Base-by-base conservation (phyloP, 1,140 invertebrate genomes). In the Anadara kagoshimensis region DNA sequence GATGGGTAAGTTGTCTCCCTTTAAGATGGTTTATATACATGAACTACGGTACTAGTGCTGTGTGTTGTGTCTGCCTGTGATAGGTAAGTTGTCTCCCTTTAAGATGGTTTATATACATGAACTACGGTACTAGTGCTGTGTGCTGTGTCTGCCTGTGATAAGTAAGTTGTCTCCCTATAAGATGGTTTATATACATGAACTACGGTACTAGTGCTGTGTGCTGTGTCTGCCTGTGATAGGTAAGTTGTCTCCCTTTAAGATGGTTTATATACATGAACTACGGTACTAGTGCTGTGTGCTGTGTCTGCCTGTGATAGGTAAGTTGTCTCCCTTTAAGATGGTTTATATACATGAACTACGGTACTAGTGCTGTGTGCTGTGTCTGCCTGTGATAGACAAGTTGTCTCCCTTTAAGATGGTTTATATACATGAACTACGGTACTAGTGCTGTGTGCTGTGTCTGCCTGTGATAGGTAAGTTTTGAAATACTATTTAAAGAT, bases 241-340 rank as follows among this genome's bases (percentile, higher is more conserved):
- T 87, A 73, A 79, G 78, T 75, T 14, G 26, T 44, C 26, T 26
- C 29, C 29, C 29, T 36, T 36, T n/a, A n/a, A n/a, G n/a, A 71
- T 81, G 56, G 83, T 81, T 56, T 87, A 86, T 61, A 75, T 85
- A 41, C 69, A n/a, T n/a, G n/a, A n/a, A n/a, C n/a, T n/a, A n/a
- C n/a, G n/a, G n/a, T 87, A 41, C 65, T 87, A 24, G 82, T 80
- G 22, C 58, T 86, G 26, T 86, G 84, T 77, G 76, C 80, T 1
- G 71, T 85, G 11, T 87, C 86, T 36, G 73, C 75, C 12, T 83
- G 82, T 79, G 86, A 87, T 66, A 86, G 84, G 86, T 87, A 73
- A 79, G 78, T 75, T 14, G 26, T 44, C 26, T 26, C 29, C 29
- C 29, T 36, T 36, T n/a, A n/a, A n/a, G n/a, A 71, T 81, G 56